Conservation (phyloP, 2,888 invertebrate species). For the Drosophila aldrichi region DNA sequence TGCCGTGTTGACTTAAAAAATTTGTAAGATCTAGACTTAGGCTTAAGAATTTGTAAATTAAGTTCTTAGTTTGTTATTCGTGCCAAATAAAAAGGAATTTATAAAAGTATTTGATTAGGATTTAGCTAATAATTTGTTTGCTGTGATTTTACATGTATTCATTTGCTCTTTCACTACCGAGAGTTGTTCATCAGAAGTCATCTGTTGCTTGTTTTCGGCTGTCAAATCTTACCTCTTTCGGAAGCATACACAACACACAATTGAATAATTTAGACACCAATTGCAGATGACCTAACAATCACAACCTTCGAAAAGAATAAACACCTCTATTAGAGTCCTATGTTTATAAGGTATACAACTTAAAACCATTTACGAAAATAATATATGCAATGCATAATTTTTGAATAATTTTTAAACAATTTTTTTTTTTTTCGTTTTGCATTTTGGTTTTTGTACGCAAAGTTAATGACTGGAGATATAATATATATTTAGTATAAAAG, state of each 20-base stretch:
- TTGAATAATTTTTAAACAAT: constrained; percentile 59
- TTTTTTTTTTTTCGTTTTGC: constrained; percentile 47
- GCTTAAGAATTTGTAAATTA: constrained; percentile 44
- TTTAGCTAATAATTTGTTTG: constrained; percentile 36
- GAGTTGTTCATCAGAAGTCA: constrained; percentile 42
- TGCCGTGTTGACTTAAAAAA: constrained; percentile 38
- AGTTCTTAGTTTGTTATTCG: constrained; percentile 61
- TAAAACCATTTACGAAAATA: constrained; percentile 40
- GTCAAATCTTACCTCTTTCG: constrained; percentile 55
- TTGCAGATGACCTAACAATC: constrained; percentile 52
- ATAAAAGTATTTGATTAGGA: constrained; percentile 51
- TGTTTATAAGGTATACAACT: constrained; percentile 22
- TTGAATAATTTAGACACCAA: constrained; percentile 39
- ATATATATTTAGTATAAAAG: constrained; percentile 58
- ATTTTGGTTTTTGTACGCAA: constrained; percentile 67
- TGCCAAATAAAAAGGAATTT: constrained; percentile 81
- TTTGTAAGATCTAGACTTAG: constrained; percentile 50
- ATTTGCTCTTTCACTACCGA: constrained; percentile 55
- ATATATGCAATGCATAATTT: constrained; percentile 70
- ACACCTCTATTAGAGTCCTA: constrained; percentile 20
- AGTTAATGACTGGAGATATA: constrained; percentile 83
- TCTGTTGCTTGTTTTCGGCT: constrained; percentile 18
- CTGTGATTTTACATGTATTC: constrained; percentile 17
- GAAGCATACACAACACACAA: neutral
- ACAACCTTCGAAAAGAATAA: constrained; percentile 10